These are phyloP conservation scores for Polymixis lichenea DNA, from an alignment of 2,888 invertebrate species.

Conservation along the genomic window DNA sequence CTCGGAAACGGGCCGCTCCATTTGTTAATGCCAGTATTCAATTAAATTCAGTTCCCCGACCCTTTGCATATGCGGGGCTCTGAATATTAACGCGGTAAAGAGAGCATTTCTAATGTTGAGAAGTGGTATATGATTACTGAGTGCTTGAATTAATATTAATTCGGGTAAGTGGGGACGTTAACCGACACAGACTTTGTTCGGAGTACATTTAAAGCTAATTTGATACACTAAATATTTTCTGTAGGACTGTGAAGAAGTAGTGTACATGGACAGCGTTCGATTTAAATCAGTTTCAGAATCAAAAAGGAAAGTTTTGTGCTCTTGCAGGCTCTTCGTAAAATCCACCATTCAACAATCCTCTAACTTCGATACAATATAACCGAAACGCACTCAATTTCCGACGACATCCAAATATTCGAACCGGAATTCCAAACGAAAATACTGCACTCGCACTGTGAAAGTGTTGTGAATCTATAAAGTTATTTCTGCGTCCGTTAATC, in stretches of 20 bases:
- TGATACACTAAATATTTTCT: slow-evolving; percentile 22
- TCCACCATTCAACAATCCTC: background rate
- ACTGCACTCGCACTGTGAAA: slow-evolving; percentile 49
- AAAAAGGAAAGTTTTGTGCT: background rate
- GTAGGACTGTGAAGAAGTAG: background rate
- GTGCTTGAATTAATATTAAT: slow-evolving; percentile 71
- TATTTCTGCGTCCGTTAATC: slow-evolving; percentile 74
- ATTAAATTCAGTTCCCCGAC: slow-evolving; percentile 88
- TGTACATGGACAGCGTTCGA: too few relatives aligned
- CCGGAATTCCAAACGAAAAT: slow-evolving; percentile 49
- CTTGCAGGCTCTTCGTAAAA: background rate
- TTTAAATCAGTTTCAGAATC: too few relatives aligned
- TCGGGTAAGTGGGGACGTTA: slow-evolving; percentile 66
- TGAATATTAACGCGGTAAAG: slow-evolving; percentile 83
- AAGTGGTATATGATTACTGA: slow-evolving; percentile 72
- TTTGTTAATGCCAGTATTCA: slow-evolving; percentile 90
- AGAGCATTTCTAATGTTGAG: slow-evolving; percentile 78
- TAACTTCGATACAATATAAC: slow-evolving; percentile 1
- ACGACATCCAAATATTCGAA: slow-evolving; percentile 36
- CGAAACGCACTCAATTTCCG: slow-evolving; percentile 23
- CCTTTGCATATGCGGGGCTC: slow-evolving; percentile 84
- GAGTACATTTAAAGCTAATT: slow-evolving; percentile 52
- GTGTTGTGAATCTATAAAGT: slow-evolving; percentile 71
- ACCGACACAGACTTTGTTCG: slow-evolving; percentile 55
- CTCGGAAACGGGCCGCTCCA: slow-evolving; percentile 87